Base-by-base conservation (phyloP, 2,888 invertebrate genomes). In the Metopia argyrocephala region DNA sequence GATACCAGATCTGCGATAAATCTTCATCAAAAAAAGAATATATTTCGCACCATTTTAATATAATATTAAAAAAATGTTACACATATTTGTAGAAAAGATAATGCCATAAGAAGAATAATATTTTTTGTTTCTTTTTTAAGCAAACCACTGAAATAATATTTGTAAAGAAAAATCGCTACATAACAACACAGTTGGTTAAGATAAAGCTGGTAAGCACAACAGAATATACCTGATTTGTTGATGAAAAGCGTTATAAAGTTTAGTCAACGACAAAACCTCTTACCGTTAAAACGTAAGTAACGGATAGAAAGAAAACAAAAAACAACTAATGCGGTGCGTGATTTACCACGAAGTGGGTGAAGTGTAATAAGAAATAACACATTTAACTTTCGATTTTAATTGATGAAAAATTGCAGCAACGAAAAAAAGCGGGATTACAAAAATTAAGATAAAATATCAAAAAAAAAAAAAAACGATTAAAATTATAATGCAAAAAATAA, bases 241-340 rank as follows among this genome's bases (percentile, higher is more conserved):
- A 28, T 45, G 45, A 70, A 71, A 68, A 76, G 20, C 56, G 48
- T 61, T 62, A 56, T 57, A 78, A 66, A 57, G 66, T 78, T 80
- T 78, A 81, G 81, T 81, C 65, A 74, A 78, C 81, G 74, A 81
- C 76, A 75, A 75, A 68, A 75, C 78, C 74, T 78, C 81, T 78
- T 78, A 56, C 74, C 74, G 81, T 66, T 75, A 75, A 57, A 81
- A 81, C 78, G 57, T 70, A 31, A 75, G 12, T 48, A 66, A 46
- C 78, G 76, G 78, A 57, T 27, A 73, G 46, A 71, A 68, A 21
- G 12, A 5, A 54, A 27, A 25, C n/a, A 25, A 25, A 25, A 54
- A 54, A 12, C 9, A 38, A n/a, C 2, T 66, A 66, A 65, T 71
- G 46, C 66, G 23, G 48, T 27, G 21, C 52, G 75, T 25, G 27